These are phyloP conservation scores for Falco rusticolus DNA, from an alignment of 2,797 vertebrate genomes.

Conservation along the genomic window DNA sequence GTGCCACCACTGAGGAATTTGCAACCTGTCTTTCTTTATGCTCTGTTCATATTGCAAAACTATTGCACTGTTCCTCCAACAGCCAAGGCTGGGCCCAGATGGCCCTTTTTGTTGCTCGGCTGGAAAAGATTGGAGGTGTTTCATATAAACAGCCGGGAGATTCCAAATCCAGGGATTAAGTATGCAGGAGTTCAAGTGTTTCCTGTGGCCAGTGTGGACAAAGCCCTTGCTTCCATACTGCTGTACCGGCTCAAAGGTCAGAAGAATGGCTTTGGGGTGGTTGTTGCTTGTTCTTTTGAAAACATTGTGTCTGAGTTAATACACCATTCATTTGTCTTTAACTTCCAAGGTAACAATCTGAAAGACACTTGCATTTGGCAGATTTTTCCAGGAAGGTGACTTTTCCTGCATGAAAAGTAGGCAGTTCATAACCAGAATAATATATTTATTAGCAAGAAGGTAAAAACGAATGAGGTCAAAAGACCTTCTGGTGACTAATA, in stretches of 20 bases:
- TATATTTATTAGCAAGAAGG: conserved; percentile 8
- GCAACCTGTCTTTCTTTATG: not conserved
- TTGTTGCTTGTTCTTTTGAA: not conserved
- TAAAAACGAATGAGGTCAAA: not conserved
- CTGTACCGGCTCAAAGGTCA: not conserved
- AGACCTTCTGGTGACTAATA: conserved; percentile 18
- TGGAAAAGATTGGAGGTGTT: not conserved
- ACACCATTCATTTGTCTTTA: not conserved
- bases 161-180: not conserved
- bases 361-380: not conserved
- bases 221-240: not conserved
- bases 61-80: not conserved
- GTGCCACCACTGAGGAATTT: not conserved
- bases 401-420: not conserved
- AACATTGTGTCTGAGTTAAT: not conserved
- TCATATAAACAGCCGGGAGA: not conserved
- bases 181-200: not conserved
- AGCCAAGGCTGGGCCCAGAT: not conserved
- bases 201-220: not conserved
- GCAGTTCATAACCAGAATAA: not conserved
- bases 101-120: not conserved
- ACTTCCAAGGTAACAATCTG: not conserved
- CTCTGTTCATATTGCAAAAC: not conserved
- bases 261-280: not conserved
- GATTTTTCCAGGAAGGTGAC: not conserved